Percentiles rank a stretch among this genome's conserved stretches.
Conservation (phyloP, 2,888 invertebrate genomes). For the Andrena chrysosceles region DNA sequence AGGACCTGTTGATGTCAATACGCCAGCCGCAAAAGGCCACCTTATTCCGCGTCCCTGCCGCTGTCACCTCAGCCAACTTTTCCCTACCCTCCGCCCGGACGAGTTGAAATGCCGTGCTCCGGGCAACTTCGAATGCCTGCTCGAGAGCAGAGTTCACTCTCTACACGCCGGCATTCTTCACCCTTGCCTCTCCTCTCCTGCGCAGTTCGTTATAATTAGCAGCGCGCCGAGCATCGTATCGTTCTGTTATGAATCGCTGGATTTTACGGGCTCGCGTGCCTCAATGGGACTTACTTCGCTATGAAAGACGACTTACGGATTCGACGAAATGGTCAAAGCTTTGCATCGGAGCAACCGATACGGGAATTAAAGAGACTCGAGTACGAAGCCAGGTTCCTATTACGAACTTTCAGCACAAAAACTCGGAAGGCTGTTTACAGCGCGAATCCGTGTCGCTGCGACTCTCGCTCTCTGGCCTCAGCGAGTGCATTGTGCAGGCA, state of each 20-base stretch:
- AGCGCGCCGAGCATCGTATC: too few relatives aligned
- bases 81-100: not conserved
- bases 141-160: too few relatives aligned
- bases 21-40: conserved; percentile 13
- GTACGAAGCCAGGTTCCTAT: not conserved
- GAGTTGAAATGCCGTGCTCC: not conserved
- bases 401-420: not conserved
- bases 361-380: not conserved
- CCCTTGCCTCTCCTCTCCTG: too few relatives aligned
- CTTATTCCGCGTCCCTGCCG: conserved; percentile 7
- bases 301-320: too few relatives aligned
- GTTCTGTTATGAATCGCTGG: too few relatives aligned
- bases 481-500: conserved; percentile 2
- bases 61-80: conserved; percentile 27
- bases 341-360: not conserved
- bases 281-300: too few relatives aligned
- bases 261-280: too few relatives aligned
- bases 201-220: too few relatives aligned
- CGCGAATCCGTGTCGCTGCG: not conserved
- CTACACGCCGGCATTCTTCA: too few relatives aligned
- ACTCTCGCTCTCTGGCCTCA: not conserved
- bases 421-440: not conserved
- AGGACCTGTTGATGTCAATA: conserved; percentile 68
- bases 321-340: too few relatives aligned
- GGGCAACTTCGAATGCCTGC: not conserved